phyloP scores from a whole-genome alignment of 2,888 invertebrate species.

The Hirtodrosophila confusa region DNA sequence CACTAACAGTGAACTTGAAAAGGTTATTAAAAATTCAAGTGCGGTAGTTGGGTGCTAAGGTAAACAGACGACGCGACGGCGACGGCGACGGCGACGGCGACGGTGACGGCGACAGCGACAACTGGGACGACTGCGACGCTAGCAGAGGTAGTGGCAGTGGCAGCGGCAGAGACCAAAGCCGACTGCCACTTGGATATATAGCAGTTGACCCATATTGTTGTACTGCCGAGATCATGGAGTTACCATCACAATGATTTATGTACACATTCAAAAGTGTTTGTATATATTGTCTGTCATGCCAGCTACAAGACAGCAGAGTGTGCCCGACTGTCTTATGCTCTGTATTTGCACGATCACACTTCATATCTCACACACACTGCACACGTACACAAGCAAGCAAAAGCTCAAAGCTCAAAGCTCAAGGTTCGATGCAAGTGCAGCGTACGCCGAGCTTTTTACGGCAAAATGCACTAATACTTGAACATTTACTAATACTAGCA shows the following conservation, averaged over 20 bases:
- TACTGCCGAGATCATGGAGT: conserved; percentile 38
- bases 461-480: no score
- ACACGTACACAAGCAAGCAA: no score
- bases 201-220: conserved; percentile 51
- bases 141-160: not conserved
- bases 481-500: no score
- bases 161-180: conserved; percentile 7
- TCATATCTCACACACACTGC: no score
- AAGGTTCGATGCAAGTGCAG: no score
- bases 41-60: conserved; percentile 71
- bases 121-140: conserved; percentile 29
- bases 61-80: conserved; percentile 55
- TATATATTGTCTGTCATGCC: conserved; percentile 5
- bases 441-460: no score
- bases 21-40: conserved; percentile 75
- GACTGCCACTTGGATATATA: conserved; percentile 20
- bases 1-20: conserved; percentile 72
- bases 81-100: conserved; percentile 32
- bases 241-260: conserved; percentile 45
- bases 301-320: not conserved
- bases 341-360: not conserved
- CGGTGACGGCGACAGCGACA: conserved; percentile 12
- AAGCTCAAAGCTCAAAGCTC: no score
- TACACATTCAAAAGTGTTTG: conserved; percentile 14
- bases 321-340: conserved; percentile 20